A percentile compares a stretch with the other conserved stretches of the same genome.
Conservation (phyloP, 2,113 vertebrate species). For the Aleadryas rufinucha region DNA sequence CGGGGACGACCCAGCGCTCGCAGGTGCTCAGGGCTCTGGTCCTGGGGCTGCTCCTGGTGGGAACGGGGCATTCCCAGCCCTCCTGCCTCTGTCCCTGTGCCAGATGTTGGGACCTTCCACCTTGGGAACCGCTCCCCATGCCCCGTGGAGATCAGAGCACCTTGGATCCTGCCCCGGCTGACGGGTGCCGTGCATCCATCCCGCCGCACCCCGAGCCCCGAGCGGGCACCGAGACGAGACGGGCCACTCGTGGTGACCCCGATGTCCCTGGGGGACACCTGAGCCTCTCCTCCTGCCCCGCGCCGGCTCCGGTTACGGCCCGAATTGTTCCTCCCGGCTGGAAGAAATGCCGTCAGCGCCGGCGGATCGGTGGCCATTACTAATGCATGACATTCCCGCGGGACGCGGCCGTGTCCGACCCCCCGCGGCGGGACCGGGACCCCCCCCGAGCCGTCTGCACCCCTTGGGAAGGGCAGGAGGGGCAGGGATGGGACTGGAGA, state of each 20-base stretch:
- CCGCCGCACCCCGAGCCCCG: fast-evolving
- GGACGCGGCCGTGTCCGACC: not conserved
- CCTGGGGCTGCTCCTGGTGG: not conserved
- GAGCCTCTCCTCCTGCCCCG: not conserved
- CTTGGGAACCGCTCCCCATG: fast-evolving
- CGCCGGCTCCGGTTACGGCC: not conserved
- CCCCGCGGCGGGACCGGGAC: fast-evolving
- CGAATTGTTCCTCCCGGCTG: slow-evolving; percentile 29
- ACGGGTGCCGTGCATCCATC: fast-evolving
- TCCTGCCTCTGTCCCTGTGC: fast-evolving
- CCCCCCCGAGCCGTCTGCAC: fast-evolving
- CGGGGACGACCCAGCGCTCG: fast-evolving
- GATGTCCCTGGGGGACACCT: not conserved
- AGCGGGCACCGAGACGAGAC: fast-evolving
- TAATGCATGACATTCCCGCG: slow-evolving; percentile 65
- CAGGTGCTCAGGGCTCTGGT: fast-evolving
- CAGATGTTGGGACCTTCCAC: fast-evolving
- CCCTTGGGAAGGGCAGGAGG: not conserved
- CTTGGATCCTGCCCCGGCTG: fast-evolving
- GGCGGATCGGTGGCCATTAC: slow-evolving; percentile 71
- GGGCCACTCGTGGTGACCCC: not conserved
- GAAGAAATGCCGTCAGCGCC: slow-evolving; percentile 65
- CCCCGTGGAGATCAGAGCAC: fast-evolving
- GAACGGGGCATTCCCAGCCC: fast-evolving
- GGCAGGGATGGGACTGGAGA: fast-evolving